Conservation (phyloP, 1,140 invertebrate genomes). For the Magallana ariakensis region DNA sequence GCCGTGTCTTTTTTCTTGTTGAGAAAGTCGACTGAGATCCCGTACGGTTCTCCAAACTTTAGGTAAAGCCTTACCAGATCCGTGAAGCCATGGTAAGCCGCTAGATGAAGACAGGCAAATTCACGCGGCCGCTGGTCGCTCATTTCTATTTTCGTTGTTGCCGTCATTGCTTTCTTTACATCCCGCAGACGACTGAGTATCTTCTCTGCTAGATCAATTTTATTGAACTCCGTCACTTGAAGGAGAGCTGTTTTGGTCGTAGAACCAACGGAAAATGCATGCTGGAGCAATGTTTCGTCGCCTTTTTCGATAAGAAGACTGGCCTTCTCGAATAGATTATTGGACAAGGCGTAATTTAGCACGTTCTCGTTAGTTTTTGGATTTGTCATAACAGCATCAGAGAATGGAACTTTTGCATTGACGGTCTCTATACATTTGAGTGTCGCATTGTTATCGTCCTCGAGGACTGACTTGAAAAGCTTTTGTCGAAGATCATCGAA, state of each 20-base stretch:
- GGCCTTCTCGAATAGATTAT: constrained; percentile 53
- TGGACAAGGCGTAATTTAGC: constrained; percentile 64
- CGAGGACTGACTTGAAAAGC: constrained; percentile 47
- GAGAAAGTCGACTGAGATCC: constrained; percentile 67
- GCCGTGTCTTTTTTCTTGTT: constrained; percentile 76
- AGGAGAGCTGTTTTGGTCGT: constrained; percentile 68
- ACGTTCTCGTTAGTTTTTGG: constrained; percentile 63
- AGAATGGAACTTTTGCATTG: not conserved
- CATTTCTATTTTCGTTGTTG: constrained; percentile 72
- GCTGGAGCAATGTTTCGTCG: constrained; percentile 54
- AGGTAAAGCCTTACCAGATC: constrained; percentile 69
- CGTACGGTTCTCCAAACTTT: constrained; percentile 42
- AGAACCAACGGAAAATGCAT: constrained; percentile 58
- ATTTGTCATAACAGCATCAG: constrained; percentile 45
- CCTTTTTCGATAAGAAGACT: constrained; percentile 56
- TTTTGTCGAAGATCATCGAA: constrained; percentile 50
- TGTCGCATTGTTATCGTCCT: not conserved
- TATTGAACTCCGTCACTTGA: constrained; percentile 65
- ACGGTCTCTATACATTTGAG: constrained; percentile 9
- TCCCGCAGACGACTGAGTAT: constrained; percentile 62
- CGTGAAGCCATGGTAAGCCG: constrained; percentile 69
- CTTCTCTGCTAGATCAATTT: constrained; percentile 63
- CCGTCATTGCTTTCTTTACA: constrained; percentile 58
- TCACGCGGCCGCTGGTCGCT: constrained; percentile 73
- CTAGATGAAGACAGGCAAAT: constrained; percentile 73